Evolutionary conservation across 2,113 vertebrate species (phyloP).

Genomic region (Eulemur rufifrons): DNA sequence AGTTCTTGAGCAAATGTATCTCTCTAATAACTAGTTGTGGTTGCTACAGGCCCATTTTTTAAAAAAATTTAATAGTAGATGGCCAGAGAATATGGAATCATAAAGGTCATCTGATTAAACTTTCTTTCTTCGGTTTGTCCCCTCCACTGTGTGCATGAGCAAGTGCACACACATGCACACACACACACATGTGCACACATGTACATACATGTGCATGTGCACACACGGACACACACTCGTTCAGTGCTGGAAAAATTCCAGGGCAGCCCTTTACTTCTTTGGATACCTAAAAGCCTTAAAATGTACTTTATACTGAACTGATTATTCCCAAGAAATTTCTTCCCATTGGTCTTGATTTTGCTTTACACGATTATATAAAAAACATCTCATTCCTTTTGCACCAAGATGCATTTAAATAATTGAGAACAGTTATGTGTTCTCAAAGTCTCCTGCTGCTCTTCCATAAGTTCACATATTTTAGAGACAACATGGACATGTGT

Average conservation of each 20-base stretch:
- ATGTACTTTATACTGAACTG: neutral
- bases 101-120: too few species aligned
- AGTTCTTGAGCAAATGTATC: neutral
- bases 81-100: neutral
- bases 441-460: neutral
- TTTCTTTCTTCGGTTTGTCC: neutral
- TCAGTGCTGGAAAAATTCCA: neutral
- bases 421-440: neutral
- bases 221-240: too few species aligned
- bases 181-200: neutral
- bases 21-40: neutral
- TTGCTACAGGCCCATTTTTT: neutral
- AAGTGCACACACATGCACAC: neutral
- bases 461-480: neutral
- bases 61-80: neutral
- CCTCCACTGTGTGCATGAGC: neutral
- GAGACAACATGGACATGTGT: neutral
- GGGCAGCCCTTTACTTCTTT: neutral
- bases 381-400: neutral
- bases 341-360: neutral
- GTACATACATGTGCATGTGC: neutral
- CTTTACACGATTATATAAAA: neutral
- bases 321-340: neutral
- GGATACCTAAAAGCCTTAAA: neutral
- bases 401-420: neutral